phyloP scores from a whole-genome alignment of 2,113 vertebrate genomes.

The Tautogolabrus adspersus region DNA sequence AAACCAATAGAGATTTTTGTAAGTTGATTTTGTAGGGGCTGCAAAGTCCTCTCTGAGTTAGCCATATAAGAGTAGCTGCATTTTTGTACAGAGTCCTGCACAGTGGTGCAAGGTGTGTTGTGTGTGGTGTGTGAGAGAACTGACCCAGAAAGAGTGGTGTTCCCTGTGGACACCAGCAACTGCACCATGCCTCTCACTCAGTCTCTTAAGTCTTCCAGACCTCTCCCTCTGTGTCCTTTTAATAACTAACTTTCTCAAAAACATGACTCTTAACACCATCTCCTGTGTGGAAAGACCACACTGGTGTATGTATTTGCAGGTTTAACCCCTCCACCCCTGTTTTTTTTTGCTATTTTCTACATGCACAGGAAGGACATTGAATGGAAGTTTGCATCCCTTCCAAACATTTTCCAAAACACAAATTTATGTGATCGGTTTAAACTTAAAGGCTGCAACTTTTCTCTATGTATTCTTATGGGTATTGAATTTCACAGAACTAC shows the following conservation, averaged over 20 bases:
- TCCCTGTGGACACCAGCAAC: conserved; percentile 73
- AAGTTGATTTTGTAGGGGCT: background rate
- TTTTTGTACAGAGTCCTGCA: conserved; percentile 35
- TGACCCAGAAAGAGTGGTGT: conserved; percentile 67
- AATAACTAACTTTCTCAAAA: background rate
- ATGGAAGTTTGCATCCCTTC: no score
- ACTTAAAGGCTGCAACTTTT: no score
- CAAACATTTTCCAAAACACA: no score
- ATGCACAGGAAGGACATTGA: no score
- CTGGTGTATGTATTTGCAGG: background rate
- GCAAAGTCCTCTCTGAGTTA: background rate
- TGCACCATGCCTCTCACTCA: conserved; percentile 50
- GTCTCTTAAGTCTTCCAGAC: conserved; percentile 15
- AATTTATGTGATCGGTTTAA: no score
- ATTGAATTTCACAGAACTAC: background rate
- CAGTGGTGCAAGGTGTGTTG: conserved; percentile 55
- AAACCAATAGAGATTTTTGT: background rate
- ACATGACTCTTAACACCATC: background rate
- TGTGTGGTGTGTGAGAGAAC: conserved; percentile 53
- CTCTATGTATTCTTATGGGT: no score
- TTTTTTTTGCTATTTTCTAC: no score
- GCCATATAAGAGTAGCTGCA: conserved; percentile 25
- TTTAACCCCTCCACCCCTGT: background rate
- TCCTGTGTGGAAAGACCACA: background rate
- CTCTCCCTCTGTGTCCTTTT: conserved; percentile 8